Evolutionary conservation across 2,113 vertebrate genomes (phyloP).

Genomic region (Cygnus atratus): DNA sequence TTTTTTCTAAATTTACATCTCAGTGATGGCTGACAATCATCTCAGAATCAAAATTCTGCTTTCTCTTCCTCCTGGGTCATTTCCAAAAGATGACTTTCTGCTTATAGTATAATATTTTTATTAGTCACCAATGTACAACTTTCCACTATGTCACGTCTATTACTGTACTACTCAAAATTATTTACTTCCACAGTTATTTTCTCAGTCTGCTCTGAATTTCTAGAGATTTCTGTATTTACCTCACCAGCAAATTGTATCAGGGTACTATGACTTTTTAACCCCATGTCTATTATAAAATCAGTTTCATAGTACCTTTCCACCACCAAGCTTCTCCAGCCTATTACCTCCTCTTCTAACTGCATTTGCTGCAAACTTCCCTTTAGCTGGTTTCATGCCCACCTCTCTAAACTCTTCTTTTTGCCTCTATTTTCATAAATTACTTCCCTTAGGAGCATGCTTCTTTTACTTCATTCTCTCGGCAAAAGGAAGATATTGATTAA

Average conservation of each 20-base stretch:
- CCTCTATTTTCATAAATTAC: background rate
- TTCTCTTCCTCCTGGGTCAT: background rate
- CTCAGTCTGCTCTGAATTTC: background rate
- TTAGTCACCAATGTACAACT: background rate
- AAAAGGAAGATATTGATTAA: background rate
- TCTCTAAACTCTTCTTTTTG: background rate
- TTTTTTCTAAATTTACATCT: background rate
- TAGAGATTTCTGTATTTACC: accelerated
- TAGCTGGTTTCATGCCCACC: background rate
- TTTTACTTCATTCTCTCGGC: background rate
- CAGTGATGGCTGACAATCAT: background rate
- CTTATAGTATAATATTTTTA: background rate
- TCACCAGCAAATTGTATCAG: background rate
- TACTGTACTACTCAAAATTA: background rate
- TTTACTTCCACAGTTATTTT: background rate
- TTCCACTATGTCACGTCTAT: background rate
- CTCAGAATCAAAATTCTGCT: background rate
- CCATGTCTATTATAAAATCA: background rate
- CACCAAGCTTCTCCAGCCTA: background rate
- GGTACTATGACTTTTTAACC: background rate
- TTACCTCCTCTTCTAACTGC: background rate
- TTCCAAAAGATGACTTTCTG: background rate
- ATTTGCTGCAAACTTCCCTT: background rate
- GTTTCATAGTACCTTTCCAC: background rate
- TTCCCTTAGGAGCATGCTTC: background rate